Evolutionary conservation across 2,888 invertebrate species (phyloP).

Genomic region (Drosophila meridionalis): DNA sequence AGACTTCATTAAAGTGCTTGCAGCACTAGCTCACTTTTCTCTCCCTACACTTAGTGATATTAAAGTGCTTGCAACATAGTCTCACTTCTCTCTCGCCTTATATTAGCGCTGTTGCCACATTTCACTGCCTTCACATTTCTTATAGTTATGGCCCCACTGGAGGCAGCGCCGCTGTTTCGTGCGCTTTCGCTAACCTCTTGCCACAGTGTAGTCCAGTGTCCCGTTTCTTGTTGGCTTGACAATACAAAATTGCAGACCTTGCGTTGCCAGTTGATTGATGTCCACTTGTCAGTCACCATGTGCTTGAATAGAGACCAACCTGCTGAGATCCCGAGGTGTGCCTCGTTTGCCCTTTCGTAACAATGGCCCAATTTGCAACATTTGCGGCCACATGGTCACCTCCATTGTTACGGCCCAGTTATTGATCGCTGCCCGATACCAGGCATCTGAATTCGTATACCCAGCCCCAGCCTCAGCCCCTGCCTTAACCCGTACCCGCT

Average conservation of each 20-base stretch:
- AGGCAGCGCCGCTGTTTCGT: neutral
- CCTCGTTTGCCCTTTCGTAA: conserved; percentile 9
- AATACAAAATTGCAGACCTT: conserved; percentile 43
- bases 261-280: conserved; percentile 72
- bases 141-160: neutral
- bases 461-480: too few relatives aligned
- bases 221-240: conserved; percentile 34
- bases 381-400: conserved; percentile 4
- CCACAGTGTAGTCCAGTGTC: conserved; percentile 24
- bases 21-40: neutral
- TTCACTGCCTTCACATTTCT: neutral
- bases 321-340: conserved; percentile 3
- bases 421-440: conserved; percentile 15
- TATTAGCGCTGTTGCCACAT: too few relatives aligned
- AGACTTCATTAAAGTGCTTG: neutral
- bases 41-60: neutral
- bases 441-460: neutral
- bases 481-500: too few relatives aligned
- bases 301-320: conserved; percentile 18
- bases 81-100: neutral
- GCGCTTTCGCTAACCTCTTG: neutral
- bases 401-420: conserved; percentile 31
- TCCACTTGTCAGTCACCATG: conserved; percentile 51
- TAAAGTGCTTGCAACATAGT: neutral
- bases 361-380: conserved; percentile 35